phyloP scores from a whole-genome alignment of 2,888 invertebrate species.

The Stomorhina lunata region DNA sequence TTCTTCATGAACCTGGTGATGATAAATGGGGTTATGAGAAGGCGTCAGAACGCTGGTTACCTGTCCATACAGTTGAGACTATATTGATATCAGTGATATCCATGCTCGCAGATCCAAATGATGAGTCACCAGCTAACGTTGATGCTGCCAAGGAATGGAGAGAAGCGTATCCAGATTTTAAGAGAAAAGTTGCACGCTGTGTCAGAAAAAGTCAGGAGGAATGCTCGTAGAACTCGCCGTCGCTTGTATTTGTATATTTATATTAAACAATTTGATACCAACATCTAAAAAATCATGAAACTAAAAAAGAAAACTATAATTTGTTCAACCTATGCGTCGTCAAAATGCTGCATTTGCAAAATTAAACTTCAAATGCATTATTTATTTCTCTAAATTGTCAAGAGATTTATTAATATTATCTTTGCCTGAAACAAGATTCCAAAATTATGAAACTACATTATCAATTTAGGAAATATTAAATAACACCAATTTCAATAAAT shows the following conservation, averaged over 20 bases:
- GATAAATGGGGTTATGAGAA: constrained; percentile 99
- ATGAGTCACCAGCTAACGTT: constrained; percentile 99
- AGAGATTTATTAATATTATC: constrained; percentile 21
- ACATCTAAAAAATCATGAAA: constrained; percentile 28
- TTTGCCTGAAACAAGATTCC: constrained; percentile 31
- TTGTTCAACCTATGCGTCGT: constrained; percentile 26
- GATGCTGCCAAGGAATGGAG: constrained; percentile 99
- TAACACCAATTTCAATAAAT: constrained; percentile 48
- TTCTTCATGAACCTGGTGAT: constrained; percentile 99
- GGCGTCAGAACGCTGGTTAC: constrained; percentile 98
- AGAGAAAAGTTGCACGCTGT: constrained; percentile 98
- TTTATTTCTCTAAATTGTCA: constrained; percentile 49
- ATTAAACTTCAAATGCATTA: constrained; percentile 35
- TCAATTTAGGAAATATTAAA: constrained; percentile 51
- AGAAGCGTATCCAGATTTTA: constrained; percentile 97
- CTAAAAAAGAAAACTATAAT: constrained; percentile 23
- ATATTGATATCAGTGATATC: constrained; percentile 99
- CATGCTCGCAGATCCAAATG: constrained; percentile 99
- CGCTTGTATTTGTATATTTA: constrained; percentile 76
- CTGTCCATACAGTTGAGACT: constrained; percentile 99
- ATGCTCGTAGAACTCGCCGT: constrained; percentile 86
- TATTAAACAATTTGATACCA: constrained; percentile 73
- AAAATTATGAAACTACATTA: constrained; percentile 42
- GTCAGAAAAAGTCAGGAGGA: constrained; percentile 99
- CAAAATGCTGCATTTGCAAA: constrained; percentile 44